Conservation (phyloP, 2,888 invertebrate genomes). For the Lasioglossum lativentre region DNA sequence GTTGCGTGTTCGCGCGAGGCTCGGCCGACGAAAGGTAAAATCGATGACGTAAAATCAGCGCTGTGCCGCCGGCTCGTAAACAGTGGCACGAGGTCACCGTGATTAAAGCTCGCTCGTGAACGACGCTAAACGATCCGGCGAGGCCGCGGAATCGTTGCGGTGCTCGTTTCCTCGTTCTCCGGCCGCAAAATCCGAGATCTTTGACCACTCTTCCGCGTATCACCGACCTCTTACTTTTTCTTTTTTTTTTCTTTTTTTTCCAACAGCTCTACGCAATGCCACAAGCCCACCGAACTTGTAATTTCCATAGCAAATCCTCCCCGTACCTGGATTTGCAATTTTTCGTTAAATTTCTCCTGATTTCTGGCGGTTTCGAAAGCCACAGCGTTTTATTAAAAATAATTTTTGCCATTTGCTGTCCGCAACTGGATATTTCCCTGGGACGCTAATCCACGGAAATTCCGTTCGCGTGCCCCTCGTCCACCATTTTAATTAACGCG, state of each 20-base stretch:
- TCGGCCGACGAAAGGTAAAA: constrained; percentile 47
- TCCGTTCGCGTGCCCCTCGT: background rate
- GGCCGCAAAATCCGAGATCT: constrained; percentile 48
- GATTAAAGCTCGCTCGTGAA: constrained; percentile 61
- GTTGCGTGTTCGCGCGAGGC: background rate
- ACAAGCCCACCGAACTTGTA: background rate
- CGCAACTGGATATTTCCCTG: constrained; percentile 6
- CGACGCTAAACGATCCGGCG: constrained; percentile 61
- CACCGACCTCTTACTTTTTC: constrained; percentile 53
- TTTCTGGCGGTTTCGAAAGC: background rate
- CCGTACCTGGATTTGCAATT: background rate
- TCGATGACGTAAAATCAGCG: constrained; percentile 48
- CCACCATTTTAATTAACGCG: background rate
- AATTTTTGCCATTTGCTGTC: background rate
- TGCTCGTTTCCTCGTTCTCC: constrained; percentile 42
- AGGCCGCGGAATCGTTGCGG: constrained; percentile 53
- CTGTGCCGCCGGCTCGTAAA: constrained; percentile 52
- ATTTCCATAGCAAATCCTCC: background rate
- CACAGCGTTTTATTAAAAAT: background rate
- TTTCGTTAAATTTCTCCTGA: background rate
- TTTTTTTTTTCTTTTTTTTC: too few species aligned
- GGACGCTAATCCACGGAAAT: constrained; percentile 7
- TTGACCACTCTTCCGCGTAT: constrained; percentile 51
- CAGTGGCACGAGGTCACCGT: constrained; percentile 63
- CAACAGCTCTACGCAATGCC: background rate